phyloP scores from a whole-genome alignment of 2,797 vertebrate genomes.

The Hydrolagus colliei region DNA sequence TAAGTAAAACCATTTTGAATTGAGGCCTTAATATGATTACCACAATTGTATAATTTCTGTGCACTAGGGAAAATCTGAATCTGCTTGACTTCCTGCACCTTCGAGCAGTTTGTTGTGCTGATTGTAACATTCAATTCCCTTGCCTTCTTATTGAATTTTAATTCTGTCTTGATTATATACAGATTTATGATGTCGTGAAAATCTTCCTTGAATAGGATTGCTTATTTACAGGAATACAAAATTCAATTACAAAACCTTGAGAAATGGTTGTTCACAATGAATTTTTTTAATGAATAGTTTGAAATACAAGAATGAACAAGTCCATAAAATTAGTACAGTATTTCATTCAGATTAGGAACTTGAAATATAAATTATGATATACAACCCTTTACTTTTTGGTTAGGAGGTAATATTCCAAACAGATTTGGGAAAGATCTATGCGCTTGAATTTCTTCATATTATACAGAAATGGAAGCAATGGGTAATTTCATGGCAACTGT shows the following conservation, averaged over 20 bases:
- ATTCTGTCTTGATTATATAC: neutral
- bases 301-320: too few species aligned
- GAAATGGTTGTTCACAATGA: too few species aligned
- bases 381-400: neutral
- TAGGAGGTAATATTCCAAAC: neutral
- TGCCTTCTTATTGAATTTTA: neutral
- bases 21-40: neutral
- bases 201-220: neutral
- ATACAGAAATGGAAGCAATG: neutral
- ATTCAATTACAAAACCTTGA: neutral
- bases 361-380: neutral
- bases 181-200: neutral
- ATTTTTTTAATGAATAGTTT: neutral
- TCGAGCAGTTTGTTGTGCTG: neutral
- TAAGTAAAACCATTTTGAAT: neutral
- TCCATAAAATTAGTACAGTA: neutral
- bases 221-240: slow-evolving; percentile 5
- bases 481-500: neutral
- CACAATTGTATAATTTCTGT: neutral
- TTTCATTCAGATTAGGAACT: neutral
- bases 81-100: neutral
- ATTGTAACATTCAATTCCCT: neutral
- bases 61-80: neutral
- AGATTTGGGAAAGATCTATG: neutral
- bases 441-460: neutral